phyloP scores from a whole-genome alignment of 1,140 invertebrate genomes.

The Heterodera schachtii region DNA sequence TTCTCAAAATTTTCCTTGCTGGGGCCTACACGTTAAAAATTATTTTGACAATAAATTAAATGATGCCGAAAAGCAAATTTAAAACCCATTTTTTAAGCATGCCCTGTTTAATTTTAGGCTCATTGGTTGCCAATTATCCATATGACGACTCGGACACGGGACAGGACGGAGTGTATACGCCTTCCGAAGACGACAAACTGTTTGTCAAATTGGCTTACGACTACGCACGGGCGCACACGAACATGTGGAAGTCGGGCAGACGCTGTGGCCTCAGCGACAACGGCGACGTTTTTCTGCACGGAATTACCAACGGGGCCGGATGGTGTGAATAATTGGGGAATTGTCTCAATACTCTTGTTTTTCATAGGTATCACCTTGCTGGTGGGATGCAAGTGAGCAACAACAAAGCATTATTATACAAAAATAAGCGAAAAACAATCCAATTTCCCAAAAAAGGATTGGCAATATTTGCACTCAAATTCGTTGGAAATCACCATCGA shows the following conservation, averaged over 20 bases:
- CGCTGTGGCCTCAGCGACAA: constrained; percentile 52
- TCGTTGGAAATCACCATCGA: constrained; percentile 93
- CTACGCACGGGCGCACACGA: constrained; percentile 73
- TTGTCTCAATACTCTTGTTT: background rate
- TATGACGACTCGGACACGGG: constrained; percentile 77
- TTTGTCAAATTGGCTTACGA: constrained; percentile 80
- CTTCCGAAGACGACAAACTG: constrained; percentile 76
- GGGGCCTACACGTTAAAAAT: too few relatives aligned
- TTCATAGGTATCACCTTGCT: constrained; percentile 54
- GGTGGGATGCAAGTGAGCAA: constrained; percentile 81
- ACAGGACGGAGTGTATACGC: constrained; percentile 68
- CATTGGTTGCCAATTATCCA: constrained; percentile 89
- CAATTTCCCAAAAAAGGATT: constrained; percentile 72
- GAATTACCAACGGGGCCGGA: constrained; percentile 84
- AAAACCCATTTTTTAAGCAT: background rate
- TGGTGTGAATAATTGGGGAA: constrained; percentile 69
- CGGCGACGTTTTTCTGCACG: constrained; percentile 67
- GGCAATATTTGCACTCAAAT: constrained; percentile 89
- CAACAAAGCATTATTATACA: background rate
- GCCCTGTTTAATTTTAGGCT: constrained; percentile 67
- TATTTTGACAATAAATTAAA: too few relatives aligned
- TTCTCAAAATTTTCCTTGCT: too few relatives aligned
- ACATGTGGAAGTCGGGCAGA: constrained; percentile 64
- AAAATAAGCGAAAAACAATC: background rate
- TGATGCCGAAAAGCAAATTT: too few relatives aligned